Conservation (phyloP, 1,140 invertebrate genomes). For the Orchesella cincta region DNA sequence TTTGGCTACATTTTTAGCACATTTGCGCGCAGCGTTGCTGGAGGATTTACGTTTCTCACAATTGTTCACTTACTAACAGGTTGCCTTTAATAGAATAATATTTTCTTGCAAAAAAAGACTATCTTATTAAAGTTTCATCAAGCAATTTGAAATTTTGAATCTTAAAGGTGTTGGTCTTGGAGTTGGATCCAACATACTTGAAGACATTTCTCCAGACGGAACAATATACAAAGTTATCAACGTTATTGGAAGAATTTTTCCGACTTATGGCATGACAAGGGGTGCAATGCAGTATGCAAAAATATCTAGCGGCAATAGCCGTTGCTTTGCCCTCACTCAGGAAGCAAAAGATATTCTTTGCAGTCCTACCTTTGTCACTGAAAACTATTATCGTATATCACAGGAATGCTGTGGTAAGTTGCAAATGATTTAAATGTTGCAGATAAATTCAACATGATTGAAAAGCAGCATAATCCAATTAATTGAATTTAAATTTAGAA, state of each 20-base stretch:
- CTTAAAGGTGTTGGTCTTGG: background rate
- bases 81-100: too few relatives aligned
- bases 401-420: conserved; percentile 46
- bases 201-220: background rate
- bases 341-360: background rate
- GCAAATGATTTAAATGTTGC: background rate
- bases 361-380: background rate
- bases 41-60: conserved; percentile 46
- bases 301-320: background rate
- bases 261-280: background rate
- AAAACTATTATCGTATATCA: background rate
- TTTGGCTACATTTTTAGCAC: conserved; percentile 46
- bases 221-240: background rate
- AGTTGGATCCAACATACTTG: background rate
- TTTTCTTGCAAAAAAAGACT: too few relatives aligned
- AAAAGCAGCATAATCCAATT: background rate
- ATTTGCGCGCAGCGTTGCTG: conserved; percentile 38
- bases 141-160: too few relatives aligned
- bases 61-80: conserved; percentile 39
- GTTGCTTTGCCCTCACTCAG: background rate
- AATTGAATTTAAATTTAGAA: conserved; percentile 28
- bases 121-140: too few relatives aligned
- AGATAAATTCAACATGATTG: too few relatives aligned
- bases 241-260: background rate
- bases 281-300: background rate